Conservation (phyloP, 2,113 vertebrate species). For the Erythrolamprus reginae region DNA sequence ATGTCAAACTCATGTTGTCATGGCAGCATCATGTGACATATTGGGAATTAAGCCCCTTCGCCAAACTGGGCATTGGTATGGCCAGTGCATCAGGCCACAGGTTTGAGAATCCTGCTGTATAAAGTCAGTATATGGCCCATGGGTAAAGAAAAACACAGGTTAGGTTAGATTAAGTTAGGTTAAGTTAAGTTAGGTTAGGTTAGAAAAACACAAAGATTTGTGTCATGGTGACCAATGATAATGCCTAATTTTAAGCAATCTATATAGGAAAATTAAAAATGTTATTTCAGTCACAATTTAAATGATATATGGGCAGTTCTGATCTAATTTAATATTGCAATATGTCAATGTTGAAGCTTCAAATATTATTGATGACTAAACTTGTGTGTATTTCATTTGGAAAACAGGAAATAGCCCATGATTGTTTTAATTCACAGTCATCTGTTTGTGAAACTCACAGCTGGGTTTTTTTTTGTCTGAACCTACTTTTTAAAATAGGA, state of each 20-base stretch:
- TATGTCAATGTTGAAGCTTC: not conserved
- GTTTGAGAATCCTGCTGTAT: too few species aligned
- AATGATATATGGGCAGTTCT: not conserved
- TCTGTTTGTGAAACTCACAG: not conserved
- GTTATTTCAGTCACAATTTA: not conserved
- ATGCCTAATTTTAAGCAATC: not conserved
- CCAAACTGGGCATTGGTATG: too few species aligned
- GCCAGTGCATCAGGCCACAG: too few species aligned
- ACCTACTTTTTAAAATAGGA: not conserved
- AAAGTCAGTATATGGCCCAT: constrained; percentile 9
- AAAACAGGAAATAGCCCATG: not conserved
- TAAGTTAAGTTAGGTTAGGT: too few species aligned
- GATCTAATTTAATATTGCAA: not conserved
- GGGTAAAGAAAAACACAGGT: constrained; percentile 13
- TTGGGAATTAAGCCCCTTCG: too few species aligned
- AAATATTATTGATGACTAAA: not conserved
- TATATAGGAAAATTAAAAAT: not conserved
- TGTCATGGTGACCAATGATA: not conserved
- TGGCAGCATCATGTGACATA: too few species aligned
- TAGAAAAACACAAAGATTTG: not conserved
- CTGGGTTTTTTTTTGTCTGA: not conserved
- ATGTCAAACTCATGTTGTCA: too few species aligned
- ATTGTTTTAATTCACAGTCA: not conserved
- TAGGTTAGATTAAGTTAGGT: too few species aligned
- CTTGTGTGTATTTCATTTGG: not conserved